phyloP scores from a whole-genome alignment of 2,888 invertebrate species.

The Papilio protenor region DNA sequence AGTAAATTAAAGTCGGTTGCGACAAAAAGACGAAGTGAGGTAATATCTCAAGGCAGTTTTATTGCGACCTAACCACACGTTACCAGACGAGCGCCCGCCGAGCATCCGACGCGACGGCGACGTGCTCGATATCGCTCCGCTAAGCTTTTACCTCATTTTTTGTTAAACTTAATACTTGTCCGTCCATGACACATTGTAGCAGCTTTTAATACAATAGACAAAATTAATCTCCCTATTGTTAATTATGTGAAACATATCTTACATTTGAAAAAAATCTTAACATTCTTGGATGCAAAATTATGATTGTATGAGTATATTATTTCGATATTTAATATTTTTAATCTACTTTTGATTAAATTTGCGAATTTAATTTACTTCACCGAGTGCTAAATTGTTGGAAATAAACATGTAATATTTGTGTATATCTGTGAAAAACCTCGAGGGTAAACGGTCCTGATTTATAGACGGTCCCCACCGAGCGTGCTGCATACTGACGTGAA shows the following conservation, averaged over 20 bases:
- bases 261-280: neutral
- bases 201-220: neutral
- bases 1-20: conserved; percentile 23
- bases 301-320: neutral
- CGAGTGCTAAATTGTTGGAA: neutral
- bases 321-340: neutral
- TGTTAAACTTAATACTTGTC: conserved; percentile 9
- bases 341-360: neutral
- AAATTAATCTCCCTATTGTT: neutral
- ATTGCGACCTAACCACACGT: conserved; percentile 28
- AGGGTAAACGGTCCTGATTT: conserved; percentile 35
- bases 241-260: neutral
- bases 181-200: neutral
- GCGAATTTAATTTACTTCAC: neutral
- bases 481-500: conserved; percentile 16
- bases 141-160: conserved; percentile 16
- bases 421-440: conserved; percentile 29
- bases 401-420: conserved; percentile 16
- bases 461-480: conserved; percentile 22
- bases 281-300: neutral
- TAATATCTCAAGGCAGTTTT: conserved; percentile 28
- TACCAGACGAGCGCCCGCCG: neutral
- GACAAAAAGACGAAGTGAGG: conserved; percentile 23
- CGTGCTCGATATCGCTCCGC: conserved; percentile 5
- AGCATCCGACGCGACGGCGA: neutral